A percentile compares a stretch with the other conserved stretches of the same genome.
Evolutionary conservation across 1,140 invertebrate species (phyloP).

Genomic region (Drosophila fuyamai): DNA sequence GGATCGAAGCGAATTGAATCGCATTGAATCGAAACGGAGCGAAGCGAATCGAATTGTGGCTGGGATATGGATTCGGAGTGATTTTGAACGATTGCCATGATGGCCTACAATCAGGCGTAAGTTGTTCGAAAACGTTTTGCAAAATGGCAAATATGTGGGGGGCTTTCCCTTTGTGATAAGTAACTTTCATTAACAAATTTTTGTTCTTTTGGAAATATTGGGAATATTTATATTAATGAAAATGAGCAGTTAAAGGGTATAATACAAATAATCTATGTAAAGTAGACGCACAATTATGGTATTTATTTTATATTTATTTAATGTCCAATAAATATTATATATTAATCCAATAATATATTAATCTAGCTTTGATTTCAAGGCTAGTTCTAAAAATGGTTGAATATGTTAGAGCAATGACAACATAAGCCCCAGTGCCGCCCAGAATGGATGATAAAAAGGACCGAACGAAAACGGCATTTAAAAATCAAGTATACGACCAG

Average conservation of each 20-base stretch:
- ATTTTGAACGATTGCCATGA: slow-evolving; percentile 30
- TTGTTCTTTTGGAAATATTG: background rate
- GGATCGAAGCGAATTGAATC: slow-evolving; percentile 39
- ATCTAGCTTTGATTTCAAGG: no score
- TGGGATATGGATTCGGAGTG: slow-evolving; percentile 13
- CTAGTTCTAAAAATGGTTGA: no score
- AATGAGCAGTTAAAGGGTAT: no score
- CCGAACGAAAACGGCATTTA: no score
- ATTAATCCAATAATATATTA: no score
- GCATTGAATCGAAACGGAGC: slow-evolving; percentile 23
- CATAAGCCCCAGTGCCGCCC: no score
- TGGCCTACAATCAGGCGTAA: slow-evolving; percentile 24
- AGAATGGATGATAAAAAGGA: no score
- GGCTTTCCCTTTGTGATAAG: background rate
- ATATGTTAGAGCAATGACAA: no score
- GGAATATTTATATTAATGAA: background rate
- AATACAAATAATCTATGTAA: no score
- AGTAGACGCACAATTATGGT: no score
- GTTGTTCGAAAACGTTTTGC: slow-evolving; percentile 4
- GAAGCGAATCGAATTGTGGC: background rate
- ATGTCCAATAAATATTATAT: no score
- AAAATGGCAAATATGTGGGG: background rate
- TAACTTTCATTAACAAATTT: background rate
- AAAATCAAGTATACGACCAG: slow-evolving; percentile 15
- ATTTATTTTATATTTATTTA: no score